These are phyloP conservation scores for Tenthredo livida DNA, from an alignment of 2,888 invertebrate species.

Conservation along the genomic window DNA sequence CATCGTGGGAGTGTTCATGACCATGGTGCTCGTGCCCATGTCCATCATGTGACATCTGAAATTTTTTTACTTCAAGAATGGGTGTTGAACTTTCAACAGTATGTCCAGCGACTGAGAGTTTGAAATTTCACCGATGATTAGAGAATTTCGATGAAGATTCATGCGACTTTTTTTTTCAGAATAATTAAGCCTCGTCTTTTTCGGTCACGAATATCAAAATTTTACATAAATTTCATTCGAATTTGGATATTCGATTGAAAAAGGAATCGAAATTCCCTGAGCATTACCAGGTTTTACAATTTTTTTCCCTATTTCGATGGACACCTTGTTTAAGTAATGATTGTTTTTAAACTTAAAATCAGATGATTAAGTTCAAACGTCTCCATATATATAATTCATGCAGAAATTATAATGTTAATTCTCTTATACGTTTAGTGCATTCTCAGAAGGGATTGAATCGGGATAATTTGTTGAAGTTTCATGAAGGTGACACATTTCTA, in stretches of 20 bases:
- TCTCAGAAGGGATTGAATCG: neutral
- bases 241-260: too few relatives aligned
- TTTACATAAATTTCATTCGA: too few relatives aligned
- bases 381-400: constrained; percentile 41
- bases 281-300: neutral
- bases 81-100: too few relatives aligned
- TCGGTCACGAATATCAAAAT: too few relatives aligned
- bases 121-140: too few relatives aligned
- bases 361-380: neutral
- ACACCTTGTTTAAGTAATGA: too few relatives aligned
- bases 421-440: neutral
- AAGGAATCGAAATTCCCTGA: too few relatives aligned
- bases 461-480: neutral
- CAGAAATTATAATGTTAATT: constrained; percentile 57
- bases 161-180: too few relatives aligned
- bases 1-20: constrained; percentile 45
- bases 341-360: too few relatives aligned
- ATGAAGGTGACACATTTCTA: constrained; percentile 34
- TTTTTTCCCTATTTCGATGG: neutral
- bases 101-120: too few relatives aligned
- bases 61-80: constrained; percentile 58
- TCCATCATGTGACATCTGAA: constrained; percentile 43
- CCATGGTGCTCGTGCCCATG: constrained; percentile 25
- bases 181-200: too few relatives aligned
- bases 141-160: too few relatives aligned